Evolutionary conservation across 2,797 vertebrate species (phyloP).

Genomic region (Acanthiza pusilla): DNA sequence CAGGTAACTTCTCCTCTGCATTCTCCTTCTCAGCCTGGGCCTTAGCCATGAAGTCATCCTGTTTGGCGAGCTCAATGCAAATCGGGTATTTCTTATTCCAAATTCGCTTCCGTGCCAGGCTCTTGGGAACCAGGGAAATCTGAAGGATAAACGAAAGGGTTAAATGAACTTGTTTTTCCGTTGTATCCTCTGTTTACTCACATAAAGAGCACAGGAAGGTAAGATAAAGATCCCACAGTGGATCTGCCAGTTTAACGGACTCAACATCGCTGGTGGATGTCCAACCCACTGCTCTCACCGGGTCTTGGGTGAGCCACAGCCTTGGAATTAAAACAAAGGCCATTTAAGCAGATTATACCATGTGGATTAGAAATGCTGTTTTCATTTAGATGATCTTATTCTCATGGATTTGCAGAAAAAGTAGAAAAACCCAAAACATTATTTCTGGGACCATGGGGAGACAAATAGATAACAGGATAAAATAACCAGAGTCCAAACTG

Average conservation of each 20-base stretch:
- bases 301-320: neutral
- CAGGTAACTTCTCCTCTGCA: conserved; percentile 68
- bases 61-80: conserved; percentile 87
- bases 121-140: conserved; percentile 87
- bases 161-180: neutral
- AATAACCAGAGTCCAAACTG: neutral
- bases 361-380: neutral
- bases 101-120: conserved; percentile 89
- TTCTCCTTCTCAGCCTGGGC: conserved; percentile 78
- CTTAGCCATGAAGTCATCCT: conserved; percentile 95
- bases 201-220: neutral
- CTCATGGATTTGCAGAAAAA: neutral
- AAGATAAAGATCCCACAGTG: neutral
- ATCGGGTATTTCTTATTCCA: conserved; percentile 99
- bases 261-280: neutral
- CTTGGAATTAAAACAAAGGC: neutral
- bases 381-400: neutral
- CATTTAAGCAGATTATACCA: neutral
- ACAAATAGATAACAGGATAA: neutral
- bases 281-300: neutral
- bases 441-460: neutral
- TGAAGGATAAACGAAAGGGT: conserved; percentile 48
- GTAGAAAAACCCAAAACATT: neutral
- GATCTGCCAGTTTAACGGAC: neutral
- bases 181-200: neutral